A percentile compares a stretch with the other conserved stretches of the same genome.
Conservation (phyloP, 2,113 vertebrate species). For the Geococcyx californianus region DNA sequence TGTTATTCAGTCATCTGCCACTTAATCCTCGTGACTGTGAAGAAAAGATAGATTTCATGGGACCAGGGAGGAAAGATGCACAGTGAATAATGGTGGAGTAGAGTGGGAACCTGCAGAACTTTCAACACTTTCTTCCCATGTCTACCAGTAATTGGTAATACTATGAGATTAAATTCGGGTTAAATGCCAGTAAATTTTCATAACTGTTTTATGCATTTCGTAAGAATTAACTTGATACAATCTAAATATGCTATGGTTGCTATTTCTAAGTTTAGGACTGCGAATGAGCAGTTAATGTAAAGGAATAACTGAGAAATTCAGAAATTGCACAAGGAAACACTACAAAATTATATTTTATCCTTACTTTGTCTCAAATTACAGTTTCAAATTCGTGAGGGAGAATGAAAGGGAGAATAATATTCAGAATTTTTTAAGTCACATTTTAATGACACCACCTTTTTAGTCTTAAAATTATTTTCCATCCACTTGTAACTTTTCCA, state of each 20-base stretch:
- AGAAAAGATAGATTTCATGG: neutral
- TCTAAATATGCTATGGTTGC: neutral
- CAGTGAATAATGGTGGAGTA: neutral
- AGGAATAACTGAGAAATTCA: neutral
- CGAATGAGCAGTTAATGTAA: neutral
- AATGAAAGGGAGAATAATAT: neutral
- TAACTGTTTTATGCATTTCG: neutral
- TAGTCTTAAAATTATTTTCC: neutral
- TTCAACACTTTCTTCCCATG: neutral
- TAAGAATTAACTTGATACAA: neutral
- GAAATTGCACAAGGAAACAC: neutral
- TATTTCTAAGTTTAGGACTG: neutral
- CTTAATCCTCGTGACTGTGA: neutral
- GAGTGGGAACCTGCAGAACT: neutral
- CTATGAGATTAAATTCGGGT: fast-evolving
- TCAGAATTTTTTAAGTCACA: neutral
- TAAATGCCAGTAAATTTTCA: neutral
- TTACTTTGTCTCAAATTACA: neutral
- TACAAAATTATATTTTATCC: neutral
- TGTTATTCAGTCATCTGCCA: neutral
- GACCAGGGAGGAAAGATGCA: neutral
- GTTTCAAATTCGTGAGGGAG: neutral
- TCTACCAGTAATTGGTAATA: neutral
- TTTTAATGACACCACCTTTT: fast-evolving
- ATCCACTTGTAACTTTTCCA: neutral